Percentiles rank a stretch among this genome's conserved stretches.
phyloP scores from a whole-genome alignment of 1,140 invertebrate species.

The Streblospio benedicti region DNA sequence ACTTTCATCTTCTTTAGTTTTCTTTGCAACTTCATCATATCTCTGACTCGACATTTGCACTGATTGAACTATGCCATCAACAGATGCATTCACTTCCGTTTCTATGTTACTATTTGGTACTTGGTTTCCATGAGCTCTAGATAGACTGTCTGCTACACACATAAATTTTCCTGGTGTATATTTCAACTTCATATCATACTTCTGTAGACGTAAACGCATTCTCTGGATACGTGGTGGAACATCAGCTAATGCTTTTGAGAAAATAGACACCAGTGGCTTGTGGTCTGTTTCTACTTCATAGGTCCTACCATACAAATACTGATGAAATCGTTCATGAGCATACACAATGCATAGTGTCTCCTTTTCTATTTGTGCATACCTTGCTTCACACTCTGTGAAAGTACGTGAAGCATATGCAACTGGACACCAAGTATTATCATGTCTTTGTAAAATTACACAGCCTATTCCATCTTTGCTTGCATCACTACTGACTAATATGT shows the following conservation, averaged over 20 bases:
- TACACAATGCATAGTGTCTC: slow-evolving; percentile 50
- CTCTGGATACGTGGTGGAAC: slow-evolving; percentile 43
- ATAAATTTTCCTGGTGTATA: slow-evolving; percentile 43
- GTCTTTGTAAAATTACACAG: slow-evolving; percentile 43
- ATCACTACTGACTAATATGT: slow-evolving; percentile 26
- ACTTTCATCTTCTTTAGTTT: no score
- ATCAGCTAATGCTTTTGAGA: slow-evolving; percentile 41
- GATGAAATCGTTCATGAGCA: slow-evolving; percentile 40
- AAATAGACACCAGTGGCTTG: slow-evolving; percentile 41
- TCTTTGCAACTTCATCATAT: no score
- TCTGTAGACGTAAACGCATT: slow-evolving; percentile 44
- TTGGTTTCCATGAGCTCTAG: no score
- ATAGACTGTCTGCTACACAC: slow-evolving; percentile 38
- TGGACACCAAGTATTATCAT: no score
- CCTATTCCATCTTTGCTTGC: slow-evolving; percentile 38
- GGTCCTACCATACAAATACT: slow-evolving; percentile 40
- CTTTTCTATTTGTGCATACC: slow-evolving; percentile 49
- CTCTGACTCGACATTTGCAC: no score
- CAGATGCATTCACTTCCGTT: no score
- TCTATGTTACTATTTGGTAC: no score
- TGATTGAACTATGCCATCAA: no score
- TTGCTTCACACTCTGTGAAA: slow-evolving; percentile 40
- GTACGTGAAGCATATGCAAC: slow-evolving; percentile 46
- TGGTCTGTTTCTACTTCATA: slow-evolving; percentile 31
- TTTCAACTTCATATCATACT: slow-evolving; percentile 43